Evolutionary conservation across 2,797 vertebrate genomes (phyloP).

Genomic region (Paedocypris micromegethes): DNA sequence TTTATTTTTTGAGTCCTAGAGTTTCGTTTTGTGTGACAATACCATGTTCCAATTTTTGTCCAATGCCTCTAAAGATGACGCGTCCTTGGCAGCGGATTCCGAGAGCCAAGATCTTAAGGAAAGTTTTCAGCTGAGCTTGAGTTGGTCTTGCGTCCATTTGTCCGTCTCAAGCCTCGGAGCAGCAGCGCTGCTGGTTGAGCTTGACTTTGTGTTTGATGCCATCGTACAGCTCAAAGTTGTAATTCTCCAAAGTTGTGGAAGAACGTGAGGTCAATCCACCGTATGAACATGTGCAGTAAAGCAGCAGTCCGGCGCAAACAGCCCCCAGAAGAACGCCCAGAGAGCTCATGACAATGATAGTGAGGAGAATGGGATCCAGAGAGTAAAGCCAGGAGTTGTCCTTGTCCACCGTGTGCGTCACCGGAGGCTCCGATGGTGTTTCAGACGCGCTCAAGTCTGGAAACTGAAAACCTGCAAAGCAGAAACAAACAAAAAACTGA

Average conservation of each 20-base stretch:
- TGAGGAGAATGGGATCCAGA: slow-evolving; percentile 93
- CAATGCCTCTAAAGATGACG: slow-evolving; percentile 26
- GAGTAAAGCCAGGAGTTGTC: slow-evolving; percentile 92
- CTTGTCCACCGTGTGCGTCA: slow-evolving; percentile 70
- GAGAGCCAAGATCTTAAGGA: slow-evolving; percentile 8
- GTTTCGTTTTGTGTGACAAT: slow-evolving; percentile 42
- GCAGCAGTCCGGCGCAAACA: slow-evolving; percentile 86
- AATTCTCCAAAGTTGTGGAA: slow-evolving; percentile 97
- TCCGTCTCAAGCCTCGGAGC: slow-evolving; percentile 71
- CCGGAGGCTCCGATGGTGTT: slow-evolving; percentile 76
- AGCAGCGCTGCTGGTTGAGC: slow-evolving; percentile 97
- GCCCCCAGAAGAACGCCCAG: slow-evolving; percentile 89
- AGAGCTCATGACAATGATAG: slow-evolving; percentile 98
- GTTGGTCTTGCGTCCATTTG: neutral
- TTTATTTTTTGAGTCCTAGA: slow-evolving; percentile 53
- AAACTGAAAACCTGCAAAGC: slow-evolving; percentile 66
- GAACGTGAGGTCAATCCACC: slow-evolving; percentile 89
- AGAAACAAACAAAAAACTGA: neutral
- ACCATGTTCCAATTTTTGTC: slow-evolving; percentile 36
- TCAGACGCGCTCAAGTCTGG: slow-evolving; percentile 73
- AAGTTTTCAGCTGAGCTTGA: slow-evolving; percentile 32
- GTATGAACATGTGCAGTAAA: slow-evolving; percentile 95
- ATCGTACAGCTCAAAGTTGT: slow-evolving; percentile 97
- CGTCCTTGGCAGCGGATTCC: slow-evolving; percentile 21
- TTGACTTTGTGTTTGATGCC: slow-evolving; percentile 99